Evolutionary conservation across 2,888 invertebrate species (phyloP).

Genomic region (Dendrolimus houi): DNA sequence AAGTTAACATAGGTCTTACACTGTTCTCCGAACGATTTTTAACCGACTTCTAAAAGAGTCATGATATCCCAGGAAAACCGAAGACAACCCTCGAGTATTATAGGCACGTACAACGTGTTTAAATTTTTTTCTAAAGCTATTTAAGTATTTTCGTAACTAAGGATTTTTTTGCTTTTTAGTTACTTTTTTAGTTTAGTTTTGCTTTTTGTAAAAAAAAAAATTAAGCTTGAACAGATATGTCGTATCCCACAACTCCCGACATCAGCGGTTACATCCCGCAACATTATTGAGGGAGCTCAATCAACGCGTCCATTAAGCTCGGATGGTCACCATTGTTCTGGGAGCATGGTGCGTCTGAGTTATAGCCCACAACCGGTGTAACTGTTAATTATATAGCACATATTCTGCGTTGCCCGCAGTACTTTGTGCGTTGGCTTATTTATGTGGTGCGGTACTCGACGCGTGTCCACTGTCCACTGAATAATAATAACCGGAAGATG

Average conservation of each 20-base stretch:
- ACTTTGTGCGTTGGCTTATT: conserved; percentile 49
- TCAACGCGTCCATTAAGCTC: conserved; percentile 55
- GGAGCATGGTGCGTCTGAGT: conserved; percentile 43
- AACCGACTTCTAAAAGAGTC: too few species aligned
- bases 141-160: too few species aligned
- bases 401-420: conserved; percentile 41
- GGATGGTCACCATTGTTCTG: conserved; percentile 57
- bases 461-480: conserved; percentile 25
- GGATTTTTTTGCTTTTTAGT: too few species aligned
- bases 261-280: conserved; percentile 17
- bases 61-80: too few species aligned
- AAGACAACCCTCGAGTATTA: too few species aligned
- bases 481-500: neutral
- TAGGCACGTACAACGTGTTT: too few species aligned
- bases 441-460: conserved; percentile 29
- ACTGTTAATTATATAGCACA: conserved; percentile 66
- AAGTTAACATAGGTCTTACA: too few species aligned
- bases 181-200: too few species aligned
- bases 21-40: too few species aligned
- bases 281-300: conserved; percentile 45
- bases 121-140: too few species aligned
- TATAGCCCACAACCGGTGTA: conserved; percentile 57
- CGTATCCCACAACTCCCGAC: neutral
- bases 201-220: too few species aligned
- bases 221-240: neutral